A percentile compares a stretch with the other conserved stretches of the same genome.
phyloP scores from a whole-genome alignment of 2,888 invertebrate genomes.

The Tachystola acroxantha region DNA sequence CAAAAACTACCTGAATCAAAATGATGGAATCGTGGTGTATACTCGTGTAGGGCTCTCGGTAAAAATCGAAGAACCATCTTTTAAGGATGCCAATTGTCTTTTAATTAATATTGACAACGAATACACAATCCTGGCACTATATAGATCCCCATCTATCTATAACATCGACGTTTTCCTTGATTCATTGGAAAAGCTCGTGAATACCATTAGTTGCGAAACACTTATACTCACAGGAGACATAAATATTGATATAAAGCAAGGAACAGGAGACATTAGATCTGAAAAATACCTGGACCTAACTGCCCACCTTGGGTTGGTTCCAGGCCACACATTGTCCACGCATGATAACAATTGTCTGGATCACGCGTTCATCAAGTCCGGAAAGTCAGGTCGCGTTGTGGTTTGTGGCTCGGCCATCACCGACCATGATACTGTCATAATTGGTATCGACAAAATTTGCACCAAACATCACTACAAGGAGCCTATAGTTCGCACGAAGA shows the following conservation, averaged over 20 bases:
- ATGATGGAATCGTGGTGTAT: slow-evolving; percentile 2
- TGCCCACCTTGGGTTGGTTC: neutral
- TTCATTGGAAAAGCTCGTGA: neutral
- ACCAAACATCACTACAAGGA: no score
- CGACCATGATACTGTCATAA: no score
- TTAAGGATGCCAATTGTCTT: neutral
- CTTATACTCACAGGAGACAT: neutral
- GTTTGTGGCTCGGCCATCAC: no score
- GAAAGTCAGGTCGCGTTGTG: no score
- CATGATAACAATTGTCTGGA: no score
- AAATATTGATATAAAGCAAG: no score
- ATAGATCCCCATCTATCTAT: neutral
- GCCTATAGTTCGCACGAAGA: no score
- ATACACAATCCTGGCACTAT: neutral
- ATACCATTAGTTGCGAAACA: neutral
- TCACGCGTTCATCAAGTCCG: no score
- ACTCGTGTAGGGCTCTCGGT: neutral
- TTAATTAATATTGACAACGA: neutral
- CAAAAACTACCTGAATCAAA: neutral
- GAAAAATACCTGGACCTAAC: neutral
- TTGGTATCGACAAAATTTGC: no score
- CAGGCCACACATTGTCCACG: neutral
- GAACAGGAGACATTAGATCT: no score
- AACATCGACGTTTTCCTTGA: neutral
- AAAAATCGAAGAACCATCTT: neutral